phyloP scores from a whole-genome alignment of 35 echinoderm and acorn worm genomes.

The Holothuria glaberrima region DNA sequence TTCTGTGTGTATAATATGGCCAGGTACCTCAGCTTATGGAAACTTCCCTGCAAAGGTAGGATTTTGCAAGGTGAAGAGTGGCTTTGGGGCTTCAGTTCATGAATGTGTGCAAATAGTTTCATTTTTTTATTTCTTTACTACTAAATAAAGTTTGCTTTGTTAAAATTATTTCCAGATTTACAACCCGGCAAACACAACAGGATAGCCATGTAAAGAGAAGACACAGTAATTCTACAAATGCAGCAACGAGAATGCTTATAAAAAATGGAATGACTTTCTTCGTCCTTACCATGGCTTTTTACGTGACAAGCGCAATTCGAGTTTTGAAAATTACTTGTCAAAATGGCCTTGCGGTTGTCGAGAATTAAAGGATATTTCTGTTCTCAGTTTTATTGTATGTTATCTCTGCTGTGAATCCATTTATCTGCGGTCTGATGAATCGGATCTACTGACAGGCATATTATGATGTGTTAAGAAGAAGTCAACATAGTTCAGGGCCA shows the following conservation, averaged over 20 bases:
- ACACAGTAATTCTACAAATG: conserved; percentile 1
- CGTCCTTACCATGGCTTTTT: conserved; percentile 48
- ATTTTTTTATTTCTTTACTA: conserved; percentile 66
- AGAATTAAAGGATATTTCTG: background rate
- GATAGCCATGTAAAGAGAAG: background rate
- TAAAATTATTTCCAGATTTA: conserved; percentile 41
- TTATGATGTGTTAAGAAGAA: too few species aligned
- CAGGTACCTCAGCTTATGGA: conserved; percentile 13
- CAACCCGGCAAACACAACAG: background rate
- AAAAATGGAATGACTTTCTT: conserved; percentile 73
- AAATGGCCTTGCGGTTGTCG: background rate
- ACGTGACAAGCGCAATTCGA: conserved; percentile 15
- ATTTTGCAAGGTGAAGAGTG: conserved; percentile 31
- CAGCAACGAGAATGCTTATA: conserved; percentile 71
- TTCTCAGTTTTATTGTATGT: conserved; percentile 57
- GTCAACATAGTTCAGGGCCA: too few species aligned
- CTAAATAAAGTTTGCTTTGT: conserved; percentile 38
- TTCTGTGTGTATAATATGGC: conserved; percentile 13
- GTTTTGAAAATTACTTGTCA: background rate
- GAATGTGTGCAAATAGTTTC: conserved; percentile 50
- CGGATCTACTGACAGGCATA: conserved; percentile 45
- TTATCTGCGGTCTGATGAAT: conserved; percentile 63
- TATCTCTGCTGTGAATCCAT: conserved; percentile 60
- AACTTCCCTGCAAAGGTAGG: conserved; percentile 37
- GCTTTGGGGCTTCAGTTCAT: background rate